These are phyloP conservation scores for Chromobotia macracanthus DNA, from an alignment of 2,797 vertebrate genomes.

Conservation along the genomic window DNA sequence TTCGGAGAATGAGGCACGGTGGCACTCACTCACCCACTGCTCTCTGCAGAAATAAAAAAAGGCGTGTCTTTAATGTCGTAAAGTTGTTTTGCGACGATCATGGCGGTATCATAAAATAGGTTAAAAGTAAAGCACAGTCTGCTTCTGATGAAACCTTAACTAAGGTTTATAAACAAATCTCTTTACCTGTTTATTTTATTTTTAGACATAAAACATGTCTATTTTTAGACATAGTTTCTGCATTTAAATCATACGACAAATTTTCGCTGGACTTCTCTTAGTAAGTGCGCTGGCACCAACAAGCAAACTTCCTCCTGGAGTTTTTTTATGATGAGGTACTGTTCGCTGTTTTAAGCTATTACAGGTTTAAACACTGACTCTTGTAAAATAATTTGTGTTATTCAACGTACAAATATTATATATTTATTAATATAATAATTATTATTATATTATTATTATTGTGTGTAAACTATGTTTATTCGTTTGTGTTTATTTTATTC, in stretches of 20 bases:
- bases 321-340: constrained; percentile 13
- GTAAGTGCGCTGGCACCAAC: background rate
- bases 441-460: too few species aligned
- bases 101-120: background rate
- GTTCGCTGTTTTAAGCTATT: background rate
- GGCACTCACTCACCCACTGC: background rate
- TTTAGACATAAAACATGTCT: too few species aligned
- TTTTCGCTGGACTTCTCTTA: background rate
- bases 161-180: background rate
- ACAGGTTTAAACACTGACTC: background rate
- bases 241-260: background rate
- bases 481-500: too few species aligned
- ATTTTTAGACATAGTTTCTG: too few species aligned
- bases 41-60: background rate
- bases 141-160: too few species aligned
- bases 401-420: background rate
- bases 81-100: background rate
- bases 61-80: background rate
- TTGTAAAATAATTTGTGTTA: background rate
- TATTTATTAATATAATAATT: too few species aligned
- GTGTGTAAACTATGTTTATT: too few species aligned
- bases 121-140: too few species aligned
- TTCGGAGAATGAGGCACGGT: background rate
- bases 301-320: constrained; percentile 7
- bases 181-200: too few species aligned